phyloP scores from a whole-genome alignment of 2,888 invertebrate genomes.

The Phytoseiulus persimilis region DNA sequence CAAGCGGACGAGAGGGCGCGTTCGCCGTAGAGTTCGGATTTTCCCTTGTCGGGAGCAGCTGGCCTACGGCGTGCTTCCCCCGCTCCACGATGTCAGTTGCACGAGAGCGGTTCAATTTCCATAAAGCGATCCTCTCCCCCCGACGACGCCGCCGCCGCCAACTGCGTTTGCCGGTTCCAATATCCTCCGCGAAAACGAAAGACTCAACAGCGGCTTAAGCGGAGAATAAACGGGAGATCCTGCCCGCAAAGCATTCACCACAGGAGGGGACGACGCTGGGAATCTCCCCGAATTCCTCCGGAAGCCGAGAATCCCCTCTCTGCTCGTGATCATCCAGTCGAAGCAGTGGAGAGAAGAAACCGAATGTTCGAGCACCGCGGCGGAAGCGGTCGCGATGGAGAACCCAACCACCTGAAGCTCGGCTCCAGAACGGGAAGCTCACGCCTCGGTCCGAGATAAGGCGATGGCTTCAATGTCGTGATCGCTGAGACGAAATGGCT shows the following conservation, averaged over 20 bases:
- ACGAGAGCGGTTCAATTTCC: background rate
- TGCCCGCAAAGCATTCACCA: background rate
- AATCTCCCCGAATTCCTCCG: no score
- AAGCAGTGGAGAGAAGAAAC: no score
- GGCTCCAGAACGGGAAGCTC: background rate
- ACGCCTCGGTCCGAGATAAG: background rate
- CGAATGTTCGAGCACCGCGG: no score
- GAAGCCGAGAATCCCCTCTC: no score
- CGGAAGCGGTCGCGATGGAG: no score
- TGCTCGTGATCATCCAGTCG: background rate
- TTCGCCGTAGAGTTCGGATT: background rate
- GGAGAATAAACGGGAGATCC: background rate
- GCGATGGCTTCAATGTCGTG: background rate
- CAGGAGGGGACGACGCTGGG: background rate
- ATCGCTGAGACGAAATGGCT: constrained; percentile 5
- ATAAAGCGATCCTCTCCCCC: background rate
- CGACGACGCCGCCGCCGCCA: background rate
- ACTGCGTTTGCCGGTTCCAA: background rate
- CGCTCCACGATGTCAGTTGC: background rate
- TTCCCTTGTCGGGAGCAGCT: background rate
- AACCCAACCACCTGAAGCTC: background rate
- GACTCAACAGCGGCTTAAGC: background rate
- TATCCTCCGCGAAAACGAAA: background rate
- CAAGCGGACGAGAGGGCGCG: background rate
- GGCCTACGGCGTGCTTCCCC: background rate